A percentile compares a stretch with the other conserved stretches of the same genome.
These are phyloP conservation scores for Hycleus cichorii DNA, from an alignment of 1,140 invertebrate species.

Conservation along the genomic window DNA sequence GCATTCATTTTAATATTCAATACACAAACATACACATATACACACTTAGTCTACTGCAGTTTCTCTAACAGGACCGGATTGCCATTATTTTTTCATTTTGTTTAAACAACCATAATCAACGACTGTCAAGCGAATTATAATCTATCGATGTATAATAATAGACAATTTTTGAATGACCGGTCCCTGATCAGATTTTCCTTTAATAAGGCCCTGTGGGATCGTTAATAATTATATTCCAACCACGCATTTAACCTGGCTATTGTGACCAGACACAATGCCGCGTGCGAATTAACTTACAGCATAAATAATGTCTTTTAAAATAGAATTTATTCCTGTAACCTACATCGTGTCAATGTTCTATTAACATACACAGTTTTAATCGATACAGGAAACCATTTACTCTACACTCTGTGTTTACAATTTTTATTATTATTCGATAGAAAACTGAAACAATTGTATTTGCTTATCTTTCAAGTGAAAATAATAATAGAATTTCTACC, in stretches of 20 bases:
- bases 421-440: no score
- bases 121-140: no score
- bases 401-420: no score
- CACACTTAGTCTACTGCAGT: constrained; percentile 5
- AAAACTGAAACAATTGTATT: no score
- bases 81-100: no score
- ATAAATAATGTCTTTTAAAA: constrained; percentile 11
- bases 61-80: no score
- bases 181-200: no score
- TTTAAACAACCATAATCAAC: background rate
- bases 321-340: constrained; percentile 21
- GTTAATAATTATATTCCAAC: background rate
- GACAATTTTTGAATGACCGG: no score
- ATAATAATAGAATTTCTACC: no score
- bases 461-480: no score
- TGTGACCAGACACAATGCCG: constrained; percentile 18
- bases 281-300: constrained; percentile 10
- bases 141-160: no score
- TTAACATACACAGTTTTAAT: constrained; percentile 19
- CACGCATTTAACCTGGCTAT: constrained; percentile 23
- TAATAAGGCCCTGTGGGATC: no score
- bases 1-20: constrained; percentile 26
- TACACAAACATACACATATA: constrained; percentile 14
- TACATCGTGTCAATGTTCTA: constrained; percentile 25
- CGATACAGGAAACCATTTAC: constrained; percentile 11